Conservation (phyloP, 2,113 vertebrate species). For the Dascyllus trimaculatus region DNA sequence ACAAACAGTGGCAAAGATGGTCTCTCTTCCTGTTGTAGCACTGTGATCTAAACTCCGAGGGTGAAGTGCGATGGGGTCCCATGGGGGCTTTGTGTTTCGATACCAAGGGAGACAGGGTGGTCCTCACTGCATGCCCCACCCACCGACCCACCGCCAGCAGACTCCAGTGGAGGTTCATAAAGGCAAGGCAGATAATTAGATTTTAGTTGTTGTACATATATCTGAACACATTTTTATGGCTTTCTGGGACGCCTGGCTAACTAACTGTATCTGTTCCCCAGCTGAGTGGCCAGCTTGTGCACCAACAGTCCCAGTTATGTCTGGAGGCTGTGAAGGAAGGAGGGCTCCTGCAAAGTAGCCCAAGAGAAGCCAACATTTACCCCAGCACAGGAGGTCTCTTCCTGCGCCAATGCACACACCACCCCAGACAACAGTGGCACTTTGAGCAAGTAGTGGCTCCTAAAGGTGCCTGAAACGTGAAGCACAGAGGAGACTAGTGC, state of each 20-base stretch:
- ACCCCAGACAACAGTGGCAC: slow-evolving; percentile 87
- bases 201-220: background rate
- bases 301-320: slow-evolving; percentile 89
- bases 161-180: slow-evolving; percentile 88
- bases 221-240: too few relatives aligned
- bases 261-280: slow-evolving; percentile 42
- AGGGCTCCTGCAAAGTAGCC: slow-evolving; percentile 23
- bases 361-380: background rate
- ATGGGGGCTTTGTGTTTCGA: slow-evolving; percentile 84
- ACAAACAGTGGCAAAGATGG: background rate
- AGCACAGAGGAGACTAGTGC: background rate
- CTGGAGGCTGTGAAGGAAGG: slow-evolving; percentile 84
- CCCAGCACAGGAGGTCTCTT: slow-evolving; percentile 71
- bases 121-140: slow-evolving; percentile 84
- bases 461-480: slow-evolving; percentile 53
- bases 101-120: slow-evolving; percentile 78
- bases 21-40: slow-evolving; percentile 76
- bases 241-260: background rate
- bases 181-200: slow-evolving; percentile 74
- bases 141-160: slow-evolving; percentile 57
- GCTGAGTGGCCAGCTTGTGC: slow-evolving; percentile 88
- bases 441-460: slow-evolving; percentile 82
- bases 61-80: slow-evolving; percentile 84
- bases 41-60: slow-evolving; percentile 86
- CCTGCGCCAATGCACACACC: slow-evolving; percentile 83